phyloP scores from a whole-genome alignment of 2,113 vertebrate genomes.

The Rhabdornis inornatus region DNA sequence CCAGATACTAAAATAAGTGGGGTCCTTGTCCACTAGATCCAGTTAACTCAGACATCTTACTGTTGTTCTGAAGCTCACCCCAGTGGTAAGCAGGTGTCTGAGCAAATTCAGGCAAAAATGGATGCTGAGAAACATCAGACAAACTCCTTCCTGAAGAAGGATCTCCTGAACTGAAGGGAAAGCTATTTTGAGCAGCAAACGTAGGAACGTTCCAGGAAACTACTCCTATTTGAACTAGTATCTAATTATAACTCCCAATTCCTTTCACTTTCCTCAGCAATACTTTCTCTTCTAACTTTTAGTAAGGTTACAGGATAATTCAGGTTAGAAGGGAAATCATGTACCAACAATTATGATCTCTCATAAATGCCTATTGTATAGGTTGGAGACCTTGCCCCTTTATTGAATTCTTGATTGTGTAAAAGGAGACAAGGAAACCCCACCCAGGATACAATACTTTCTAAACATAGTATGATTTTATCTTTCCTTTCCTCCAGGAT shows the following conservation, averaged over 20 bases:
- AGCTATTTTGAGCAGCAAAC: constrained; percentile 8
- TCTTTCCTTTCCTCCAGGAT: background rate
- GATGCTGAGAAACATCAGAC: background rate
- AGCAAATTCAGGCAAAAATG: background rate
- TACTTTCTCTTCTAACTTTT: background rate
- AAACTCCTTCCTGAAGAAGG: background rate
- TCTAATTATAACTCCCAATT: background rate
- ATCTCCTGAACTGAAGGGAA: background rate
- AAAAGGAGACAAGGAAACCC: background rate
- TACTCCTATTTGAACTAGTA: background rate
- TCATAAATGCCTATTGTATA: background rate
- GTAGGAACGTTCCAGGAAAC: background rate
- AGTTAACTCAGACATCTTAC: background rate
- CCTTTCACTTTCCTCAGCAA: background rate
- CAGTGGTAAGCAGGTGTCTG: background rate
- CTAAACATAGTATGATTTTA: background rate
- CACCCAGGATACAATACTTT: background rate
- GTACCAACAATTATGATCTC: background rate
- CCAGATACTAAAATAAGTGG: background rate
- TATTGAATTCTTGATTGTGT: background rate
- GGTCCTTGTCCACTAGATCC: background rate
- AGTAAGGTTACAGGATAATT: background rate
- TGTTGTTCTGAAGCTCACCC: background rate
- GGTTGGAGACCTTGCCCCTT: background rate
- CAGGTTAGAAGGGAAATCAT: background rate